Conservation (phyloP, 1,140 invertebrate species). For the Drosophila tropicalis region DNA sequence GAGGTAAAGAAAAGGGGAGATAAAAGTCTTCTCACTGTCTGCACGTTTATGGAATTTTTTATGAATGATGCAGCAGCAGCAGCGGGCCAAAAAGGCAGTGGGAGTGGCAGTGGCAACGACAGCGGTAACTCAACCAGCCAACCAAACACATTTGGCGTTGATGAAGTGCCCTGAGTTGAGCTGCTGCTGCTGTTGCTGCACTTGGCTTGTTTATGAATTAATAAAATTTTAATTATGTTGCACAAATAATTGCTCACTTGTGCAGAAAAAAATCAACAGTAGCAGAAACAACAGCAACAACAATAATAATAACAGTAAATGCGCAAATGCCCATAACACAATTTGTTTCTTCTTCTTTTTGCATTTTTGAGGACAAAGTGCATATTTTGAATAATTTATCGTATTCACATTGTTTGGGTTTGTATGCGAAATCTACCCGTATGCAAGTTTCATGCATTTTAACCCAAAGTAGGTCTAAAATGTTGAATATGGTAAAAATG, state of each 20-base stretch:
- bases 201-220: conserved; percentile 71
- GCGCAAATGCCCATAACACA: conserved; percentile 15
- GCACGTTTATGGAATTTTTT: conserved; percentile 66
- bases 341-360: conserved; percentile 17
- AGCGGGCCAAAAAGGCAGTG: conserved; percentile 28
- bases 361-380: conserved; percentile 18
- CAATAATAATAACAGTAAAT: conserved; percentile 26
- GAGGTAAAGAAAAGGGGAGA: not conserved
- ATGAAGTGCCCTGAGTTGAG: conserved; percentile 53
- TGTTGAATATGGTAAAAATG: not conserved
- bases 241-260: conserved; percentile 75
- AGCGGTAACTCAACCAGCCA: conserved; percentile 3
- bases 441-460: not conserved
- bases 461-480: not conserved
- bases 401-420: not conserved
- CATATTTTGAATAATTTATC: conserved; percentile 33
- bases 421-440: not conserved
- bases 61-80: conserved; percentile 71
- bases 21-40: conserved; percentile 37
- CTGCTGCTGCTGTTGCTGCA: conserved; percentile 21
- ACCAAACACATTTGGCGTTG: conserved; percentile 42
- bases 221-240: conserved; percentile 78
- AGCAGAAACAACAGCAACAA: conserved; percentile 18
- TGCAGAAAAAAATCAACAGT: conserved; percentile 40
- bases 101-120: conserved; percentile 32